Conservation (phyloP, 2,797 vertebrate species). For the Sardinella longiceps region DNA sequence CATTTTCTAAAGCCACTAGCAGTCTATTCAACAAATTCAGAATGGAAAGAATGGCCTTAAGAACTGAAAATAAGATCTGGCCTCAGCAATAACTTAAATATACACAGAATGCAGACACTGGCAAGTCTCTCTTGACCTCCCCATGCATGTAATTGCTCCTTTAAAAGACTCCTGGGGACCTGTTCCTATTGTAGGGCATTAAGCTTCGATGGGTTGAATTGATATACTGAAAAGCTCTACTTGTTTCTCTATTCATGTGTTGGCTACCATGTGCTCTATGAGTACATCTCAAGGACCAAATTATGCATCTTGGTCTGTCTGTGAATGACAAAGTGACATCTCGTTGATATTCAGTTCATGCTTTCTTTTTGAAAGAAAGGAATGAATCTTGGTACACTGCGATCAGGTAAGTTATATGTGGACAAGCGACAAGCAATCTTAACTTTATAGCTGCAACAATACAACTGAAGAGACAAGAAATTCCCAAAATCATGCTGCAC, state of each 20-base stretch:
- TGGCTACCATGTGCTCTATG: background rate
- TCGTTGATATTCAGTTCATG: no score
- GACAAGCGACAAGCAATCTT: background rate
- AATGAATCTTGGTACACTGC: background rate
- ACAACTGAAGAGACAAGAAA: background rate
- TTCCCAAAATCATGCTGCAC: background rate
- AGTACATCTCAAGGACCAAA: background rate
- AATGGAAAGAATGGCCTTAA: background rate
- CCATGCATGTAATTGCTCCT: slow-evolving; percentile 11
- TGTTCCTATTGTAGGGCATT: background rate
- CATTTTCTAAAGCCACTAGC: no score
- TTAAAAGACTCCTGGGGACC: background rate
- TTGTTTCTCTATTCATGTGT: background rate
- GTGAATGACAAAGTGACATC: background rate
- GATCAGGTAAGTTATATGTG: background rate
- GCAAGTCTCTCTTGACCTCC: background rate
- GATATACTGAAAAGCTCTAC: background rate
- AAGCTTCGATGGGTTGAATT: background rate
- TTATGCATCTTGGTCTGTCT: background rate
- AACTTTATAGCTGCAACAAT: background rate
- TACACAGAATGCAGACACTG: background rate
- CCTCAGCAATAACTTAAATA: background rate
- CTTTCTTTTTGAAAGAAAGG: no score
- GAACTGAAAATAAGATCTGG: background rate
- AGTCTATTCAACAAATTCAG: background rate